phyloP scores from a whole-genome alignment of 2,797 vertebrate species.

The Artibeus jamaicensis region DNA sequence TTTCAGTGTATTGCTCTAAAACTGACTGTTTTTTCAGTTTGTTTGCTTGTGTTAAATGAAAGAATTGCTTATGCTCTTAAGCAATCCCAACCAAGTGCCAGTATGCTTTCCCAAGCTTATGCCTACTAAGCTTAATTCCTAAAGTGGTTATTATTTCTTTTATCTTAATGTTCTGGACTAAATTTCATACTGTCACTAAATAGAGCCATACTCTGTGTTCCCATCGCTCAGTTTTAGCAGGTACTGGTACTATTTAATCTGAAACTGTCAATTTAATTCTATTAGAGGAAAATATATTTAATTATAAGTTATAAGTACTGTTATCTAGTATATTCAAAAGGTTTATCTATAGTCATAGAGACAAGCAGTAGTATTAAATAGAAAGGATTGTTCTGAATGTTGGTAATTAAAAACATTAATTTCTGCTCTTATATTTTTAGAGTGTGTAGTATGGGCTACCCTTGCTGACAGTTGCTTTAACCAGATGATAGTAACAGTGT shows the following conservation, averaged over 20 bases:
- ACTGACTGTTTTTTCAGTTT: not conserved
- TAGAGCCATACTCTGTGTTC: slow-evolving; percentile 11
- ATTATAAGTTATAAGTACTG: not conserved
- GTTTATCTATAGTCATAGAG: not conserved
- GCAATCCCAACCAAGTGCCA: not conserved
- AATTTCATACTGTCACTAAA: not conserved
- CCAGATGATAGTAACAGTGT: not conserved
- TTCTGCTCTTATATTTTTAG: slow-evolving; percentile 31
- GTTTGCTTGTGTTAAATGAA: slow-evolving; percentile 8
- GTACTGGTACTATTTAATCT: slow-evolving; percentile 23
- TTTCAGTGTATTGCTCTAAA: not conserved
- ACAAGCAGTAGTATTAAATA: not conserved
- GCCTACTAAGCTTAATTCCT: not conserved
- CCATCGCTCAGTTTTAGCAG: not conserved
- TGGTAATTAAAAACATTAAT: slow-evolving; percentile 26
- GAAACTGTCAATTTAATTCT: slow-evolving; percentile 50
- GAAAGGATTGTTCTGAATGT: not conserved
- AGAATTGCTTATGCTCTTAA: not conserved
- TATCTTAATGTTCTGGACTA: slow-evolving; percentile 11
- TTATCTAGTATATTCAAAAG: slow-evolving; percentile 19
- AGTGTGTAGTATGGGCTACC: not conserved
- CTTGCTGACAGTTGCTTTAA: not conserved
- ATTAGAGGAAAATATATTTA: slow-evolving; percentile 46
- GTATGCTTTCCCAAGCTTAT: not conserved
- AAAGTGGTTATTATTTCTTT: not conserved